Percentiles rank a stretch among this genome's conserved stretches.
These are phyloP conservation scores for Stratiomys singularior DNA, from an alignment of 2,888 invertebrate species.

Conservation along the genomic window DNA sequence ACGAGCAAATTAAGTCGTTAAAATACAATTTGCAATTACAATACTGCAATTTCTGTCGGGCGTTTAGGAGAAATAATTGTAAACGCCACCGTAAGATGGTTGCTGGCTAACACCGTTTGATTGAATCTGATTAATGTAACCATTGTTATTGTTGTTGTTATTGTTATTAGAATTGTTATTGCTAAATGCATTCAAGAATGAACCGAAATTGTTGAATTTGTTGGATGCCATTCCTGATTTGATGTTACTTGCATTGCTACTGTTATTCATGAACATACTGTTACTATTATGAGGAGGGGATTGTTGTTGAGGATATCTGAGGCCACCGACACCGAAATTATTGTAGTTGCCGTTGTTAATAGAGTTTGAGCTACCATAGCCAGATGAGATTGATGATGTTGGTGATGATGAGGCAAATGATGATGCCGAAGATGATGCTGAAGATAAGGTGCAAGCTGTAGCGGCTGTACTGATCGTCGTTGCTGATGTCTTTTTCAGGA, in stretches of 20 bases:
- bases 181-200: constrained; percentile 53
- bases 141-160: constrained; percentile 48
- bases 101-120: constrained; percentile 43
- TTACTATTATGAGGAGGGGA: constrained; percentile 14
- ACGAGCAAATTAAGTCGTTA: not conserved
- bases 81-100: constrained; percentile 52
- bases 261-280: constrained; percentile 40
- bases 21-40: too few relatives aligned
- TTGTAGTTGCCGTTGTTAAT: constrained; percentile 29
- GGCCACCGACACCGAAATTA: not conserved
- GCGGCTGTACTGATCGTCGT: constrained; percentile 47
- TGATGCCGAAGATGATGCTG: constrained; percentile 29
- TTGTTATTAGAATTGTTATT: constrained; percentile 50
- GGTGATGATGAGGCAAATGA: constrained; percentile 42
- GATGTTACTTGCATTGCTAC: not conserved
- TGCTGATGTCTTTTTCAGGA: constrained; percentile 51
- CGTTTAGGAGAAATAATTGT: constrained; percentile 55
- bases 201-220: constrained; percentile 50
- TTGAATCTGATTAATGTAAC: constrained; percentile 39
- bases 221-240: constrained; percentile 30
- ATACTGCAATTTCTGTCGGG: not conserved
- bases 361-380: constrained; percentile 45
- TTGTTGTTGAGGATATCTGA: constrained; percentile 40
- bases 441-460: constrained; percentile 47
- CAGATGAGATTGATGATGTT: constrained; percentile 50